phyloP scores from a whole-genome alignment of 2,797 vertebrate genomes.

The Gephyroberyx darwinii region DNA sequence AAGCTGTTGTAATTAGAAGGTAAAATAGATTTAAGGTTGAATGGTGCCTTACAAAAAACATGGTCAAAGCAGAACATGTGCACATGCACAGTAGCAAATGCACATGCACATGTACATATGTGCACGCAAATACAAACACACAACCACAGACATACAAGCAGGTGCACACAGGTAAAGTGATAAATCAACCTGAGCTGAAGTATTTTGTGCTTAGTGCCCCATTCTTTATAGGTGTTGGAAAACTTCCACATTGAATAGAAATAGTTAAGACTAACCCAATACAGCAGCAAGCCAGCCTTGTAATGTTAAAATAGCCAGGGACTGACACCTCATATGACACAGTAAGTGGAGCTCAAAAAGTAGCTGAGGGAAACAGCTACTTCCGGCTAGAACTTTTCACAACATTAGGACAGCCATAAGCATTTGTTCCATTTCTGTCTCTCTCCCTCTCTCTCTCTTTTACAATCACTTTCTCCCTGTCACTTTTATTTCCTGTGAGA shows the following conservation, averaged over 20 bases:
- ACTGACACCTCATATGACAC: too few relatives aligned
- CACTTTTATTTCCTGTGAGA: slow-evolving; percentile 41
- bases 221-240: too few relatives aligned
- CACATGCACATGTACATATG: neutral
- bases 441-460: slow-evolving; percentile 31
- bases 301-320: too few relatives aligned
- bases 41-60: neutral
- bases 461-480: neutral
- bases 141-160: neutral
- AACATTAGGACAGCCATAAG: neutral
- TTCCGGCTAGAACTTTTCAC: neutral
- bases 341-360: neutral
- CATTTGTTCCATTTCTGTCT: neutral
- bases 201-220: too few relatives aligned
- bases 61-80: neutral
- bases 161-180: neutral
- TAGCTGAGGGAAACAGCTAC: neutral
- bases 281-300: too few relatives aligned
- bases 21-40: too few relatives aligned
- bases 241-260: too few relatives aligned
- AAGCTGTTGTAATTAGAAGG: neutral
- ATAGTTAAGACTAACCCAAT: too few relatives aligned
- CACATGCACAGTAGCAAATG: neutral
- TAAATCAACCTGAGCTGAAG: neutral
- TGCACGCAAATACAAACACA: neutral